Base-by-base conservation (phyloP, 2,888 invertebrate species). In the Empis livida region DNA sequence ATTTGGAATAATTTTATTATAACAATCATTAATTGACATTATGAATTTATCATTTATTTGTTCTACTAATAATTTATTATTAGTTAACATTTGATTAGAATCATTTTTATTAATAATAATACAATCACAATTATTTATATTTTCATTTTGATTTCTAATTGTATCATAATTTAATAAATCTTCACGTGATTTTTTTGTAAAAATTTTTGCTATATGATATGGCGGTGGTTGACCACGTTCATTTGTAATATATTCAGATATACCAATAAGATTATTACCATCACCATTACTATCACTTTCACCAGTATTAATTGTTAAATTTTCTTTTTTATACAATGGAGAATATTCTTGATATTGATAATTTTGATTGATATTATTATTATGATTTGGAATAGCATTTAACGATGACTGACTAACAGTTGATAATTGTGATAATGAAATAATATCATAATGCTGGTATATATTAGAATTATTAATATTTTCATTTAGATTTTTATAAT, bases 191-290 rank as follows among this genome's bases (percentile, higher is more conserved):
- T 86, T 85, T 72, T 85, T 86, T 13, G 88, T 87, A 61, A 82
- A 86, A 4, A 80, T 82, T 20, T 87, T 85, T 27, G 87, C 88
- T 59, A 88, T 84, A 59, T 88, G 85, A 69, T 88, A 89, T 1
- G 88, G 88, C 2, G 88, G 88, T 14, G 88, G 88, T 58, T 78
- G 72, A 42, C 56, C 5, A 27, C 23, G 23, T 8, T 27, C 23
- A 27, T 31, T 48, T 6, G 5, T 27, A 6, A 27, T 27, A 27
- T 20, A 20, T 20, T 20, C 20, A 20, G 20, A 6, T 20, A 20
- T 20, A 20, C 20, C 3, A 20, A 20, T 20, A n/a, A n/a, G n/a
- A n/a, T n/a, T n/a, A n/a, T n/a, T n/a, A n/a, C n/a, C n/a, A n/a
- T n/a, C n/a, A n/a, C n/a, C n/a, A n/a, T 20, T 20, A 8, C 8